A percentile compares a stretch with the other conserved stretches of the same genome.
Conservation (phyloP, 1,140 invertebrate species). For the Cydia splendana region DNA sequence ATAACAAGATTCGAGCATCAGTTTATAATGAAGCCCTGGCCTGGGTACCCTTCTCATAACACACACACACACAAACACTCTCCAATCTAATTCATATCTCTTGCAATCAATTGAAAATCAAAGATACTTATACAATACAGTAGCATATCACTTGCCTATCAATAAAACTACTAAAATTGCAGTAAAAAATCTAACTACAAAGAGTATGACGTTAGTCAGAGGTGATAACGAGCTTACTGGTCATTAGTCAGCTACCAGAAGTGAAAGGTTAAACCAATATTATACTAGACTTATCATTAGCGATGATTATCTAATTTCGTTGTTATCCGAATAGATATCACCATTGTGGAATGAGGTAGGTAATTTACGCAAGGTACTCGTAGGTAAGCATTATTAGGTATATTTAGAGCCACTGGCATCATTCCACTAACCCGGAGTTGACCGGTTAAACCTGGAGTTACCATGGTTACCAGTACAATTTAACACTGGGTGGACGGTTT, state of each 20-base stretch:
- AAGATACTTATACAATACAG: neutral
- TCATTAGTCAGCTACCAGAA: neutral
- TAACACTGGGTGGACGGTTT: too few relatives aligned
- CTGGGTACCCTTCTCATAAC: too few relatives aligned
- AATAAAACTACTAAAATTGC: neutral
- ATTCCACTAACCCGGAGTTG: too few relatives aligned
- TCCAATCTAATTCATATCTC: neutral
- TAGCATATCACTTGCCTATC: neutral
- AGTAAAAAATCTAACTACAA: neutral
- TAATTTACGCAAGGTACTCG: neutral
- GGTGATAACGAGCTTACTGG: neutral
- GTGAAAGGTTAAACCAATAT: constrained; percentile 7
- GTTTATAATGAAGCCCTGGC: too few relatives aligned
- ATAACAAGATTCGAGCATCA: too few relatives aligned
- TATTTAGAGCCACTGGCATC: too few relatives aligned
- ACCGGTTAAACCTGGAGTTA: too few relatives aligned
- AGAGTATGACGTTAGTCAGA: neutral
- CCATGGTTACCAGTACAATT: too few relatives aligned
- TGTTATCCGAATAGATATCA: neutral
- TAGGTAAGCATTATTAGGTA: too few relatives aligned
- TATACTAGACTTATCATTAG: neutral
- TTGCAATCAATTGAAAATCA: neutral
- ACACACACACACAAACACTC: too few relatives aligned
- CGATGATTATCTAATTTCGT: constrained; percentile 4
- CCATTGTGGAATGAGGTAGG: neutral